These are phyloP conservation scores for Tiliqua scincoides DNA, from an alignment of 2,113 vertebrate species.

Conservation along the genomic window DNA sequence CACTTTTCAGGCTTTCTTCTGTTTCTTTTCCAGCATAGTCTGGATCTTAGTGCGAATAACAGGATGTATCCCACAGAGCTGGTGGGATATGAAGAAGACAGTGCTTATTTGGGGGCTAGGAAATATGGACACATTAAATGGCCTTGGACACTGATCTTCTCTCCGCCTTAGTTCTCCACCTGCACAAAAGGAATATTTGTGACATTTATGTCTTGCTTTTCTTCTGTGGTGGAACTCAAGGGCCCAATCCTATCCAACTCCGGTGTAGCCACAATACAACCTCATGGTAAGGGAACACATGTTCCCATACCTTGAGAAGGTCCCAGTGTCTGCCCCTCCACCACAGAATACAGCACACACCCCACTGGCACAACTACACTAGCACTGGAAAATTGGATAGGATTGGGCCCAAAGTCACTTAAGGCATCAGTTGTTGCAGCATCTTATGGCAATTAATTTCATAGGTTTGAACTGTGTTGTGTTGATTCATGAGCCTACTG, in stretches of 20 bases:
- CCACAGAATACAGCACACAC: too few relatives aligned
- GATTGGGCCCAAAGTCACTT: background rate
- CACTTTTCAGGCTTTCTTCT: background rate
- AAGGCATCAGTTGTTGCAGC: background rate
- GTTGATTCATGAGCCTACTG: background rate
- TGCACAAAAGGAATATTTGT: background rate
- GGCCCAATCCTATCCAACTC: too few relatives aligned
- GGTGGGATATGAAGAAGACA: background rate
- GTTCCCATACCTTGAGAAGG: too few relatives aligned
- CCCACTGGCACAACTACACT: too few relatives aligned
- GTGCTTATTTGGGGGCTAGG: background rate
- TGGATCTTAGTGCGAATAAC: background rate
- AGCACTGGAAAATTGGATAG: too few relatives aligned
- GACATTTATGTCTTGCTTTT: too few relatives aligned
- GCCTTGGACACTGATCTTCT: background rate
- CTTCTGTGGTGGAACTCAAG: too few relatives aligned
- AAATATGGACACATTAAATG: background rate
- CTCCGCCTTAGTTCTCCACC: background rate
- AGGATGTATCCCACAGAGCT: background rate
- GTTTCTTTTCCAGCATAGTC: background rate
- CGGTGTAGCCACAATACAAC: too few relatives aligned
- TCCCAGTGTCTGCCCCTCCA: too few relatives aligned
- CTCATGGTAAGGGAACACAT: too few relatives aligned
- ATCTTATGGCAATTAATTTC: background rate
- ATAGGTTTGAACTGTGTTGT: background rate